Evolutionary conservation across 2,888 invertebrate species (phyloP), one percentile per base, ranked within the genome.

Genomic region (Zele albiditarsus): DNA sequence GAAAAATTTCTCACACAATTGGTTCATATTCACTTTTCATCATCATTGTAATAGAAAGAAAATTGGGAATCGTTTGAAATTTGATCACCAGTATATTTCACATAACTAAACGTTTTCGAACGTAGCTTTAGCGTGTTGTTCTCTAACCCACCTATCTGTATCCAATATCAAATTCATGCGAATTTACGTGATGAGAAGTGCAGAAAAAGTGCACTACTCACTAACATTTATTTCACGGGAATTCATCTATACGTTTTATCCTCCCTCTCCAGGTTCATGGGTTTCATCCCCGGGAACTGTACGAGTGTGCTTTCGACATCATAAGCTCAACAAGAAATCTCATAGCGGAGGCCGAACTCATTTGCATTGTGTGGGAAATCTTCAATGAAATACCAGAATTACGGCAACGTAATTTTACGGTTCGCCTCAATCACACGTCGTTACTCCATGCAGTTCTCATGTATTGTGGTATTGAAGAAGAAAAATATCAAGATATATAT

Each of bases 251-350:
- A 23, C 38, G 38, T 70, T 42, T 58, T 76, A 79, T 76, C 0
- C 20, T 53, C 20, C 8, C 12, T 12, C 42, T 3, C 2, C 84
- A 90, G 82, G 89, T 90, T 8, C 89, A 88, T 78, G 96, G 96
- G 0, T 94, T 95, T 83, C 97, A 97, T 89, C 98, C 98, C 0
- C 92, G 94, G 78, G 97, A 98, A 90, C 92, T 96, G 23, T 94
- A 94, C 74, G 97, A 98, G 89, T 97, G 97, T 89, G 96, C 96
- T 1, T 98, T 98, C 89, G 98, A 98, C 89, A 96, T 98, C 76
- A 94, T 98, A 38, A 94, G 95, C 4, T 93, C 96, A 2, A 93
- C 91, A 76, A 91, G 92, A 75, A 93, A 94, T 81, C 90, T 95
- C 38, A 92, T 97, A 89, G 92, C 95, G 0, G 98, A 98, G 85